phyloP scores from a whole-genome alignment of 2,113 vertebrate genomes.

The Pithys albifrons region DNA sequence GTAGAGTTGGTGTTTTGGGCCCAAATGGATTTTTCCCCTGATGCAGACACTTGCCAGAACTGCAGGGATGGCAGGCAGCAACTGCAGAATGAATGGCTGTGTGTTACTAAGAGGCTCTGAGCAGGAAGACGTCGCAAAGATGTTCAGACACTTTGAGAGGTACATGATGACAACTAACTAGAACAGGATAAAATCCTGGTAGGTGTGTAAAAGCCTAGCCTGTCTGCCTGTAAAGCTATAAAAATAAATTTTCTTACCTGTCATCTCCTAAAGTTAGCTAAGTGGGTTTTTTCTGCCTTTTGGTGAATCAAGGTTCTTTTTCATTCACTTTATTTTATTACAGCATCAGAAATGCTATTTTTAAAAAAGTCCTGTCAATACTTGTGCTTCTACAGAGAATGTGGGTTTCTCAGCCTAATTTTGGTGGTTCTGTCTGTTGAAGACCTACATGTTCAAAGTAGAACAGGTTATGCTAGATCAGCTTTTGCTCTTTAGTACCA shows the following conservation, averaged over 20 bases:
- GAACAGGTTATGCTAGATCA: background rate
- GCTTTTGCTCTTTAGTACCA: background rate
- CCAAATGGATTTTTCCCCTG: background rate
- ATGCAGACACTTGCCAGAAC: background rate
- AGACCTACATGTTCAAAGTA: background rate
- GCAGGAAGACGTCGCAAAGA: background rate
- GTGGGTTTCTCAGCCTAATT: background rate
- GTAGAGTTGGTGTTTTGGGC: background rate
- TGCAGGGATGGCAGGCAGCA: background rate
- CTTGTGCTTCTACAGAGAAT: background rate
- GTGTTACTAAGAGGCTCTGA: background rate
- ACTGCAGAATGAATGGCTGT: accelerated
- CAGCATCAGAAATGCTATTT: background rate
- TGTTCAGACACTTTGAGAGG: background rate
- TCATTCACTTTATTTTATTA: background rate
- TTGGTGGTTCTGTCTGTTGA: background rate
- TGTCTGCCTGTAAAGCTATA: background rate
- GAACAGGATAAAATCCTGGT: background rate
- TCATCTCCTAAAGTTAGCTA: background rate
- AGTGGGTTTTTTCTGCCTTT: background rate
- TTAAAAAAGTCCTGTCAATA: background rate
- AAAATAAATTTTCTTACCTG: background rate
- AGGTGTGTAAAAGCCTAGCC: background rate
- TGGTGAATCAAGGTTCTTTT: background rate
- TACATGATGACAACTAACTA: background rate